Conservation (phyloP, 1,140 invertebrate genomes). For the Zaprionus gabonicus region DNA sequence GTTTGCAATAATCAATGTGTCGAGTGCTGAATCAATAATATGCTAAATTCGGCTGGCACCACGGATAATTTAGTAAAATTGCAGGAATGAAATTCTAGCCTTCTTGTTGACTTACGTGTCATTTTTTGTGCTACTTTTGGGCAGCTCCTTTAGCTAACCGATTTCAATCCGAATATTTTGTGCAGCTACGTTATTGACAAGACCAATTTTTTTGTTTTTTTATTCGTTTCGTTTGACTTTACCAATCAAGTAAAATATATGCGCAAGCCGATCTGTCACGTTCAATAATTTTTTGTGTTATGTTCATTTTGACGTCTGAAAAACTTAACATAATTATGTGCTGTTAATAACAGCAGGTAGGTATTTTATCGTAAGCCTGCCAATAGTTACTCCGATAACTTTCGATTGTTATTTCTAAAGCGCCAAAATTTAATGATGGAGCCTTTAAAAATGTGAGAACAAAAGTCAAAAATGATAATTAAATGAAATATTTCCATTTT, state of each 20-base stretch:
- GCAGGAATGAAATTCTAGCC: not conserved
- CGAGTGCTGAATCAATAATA: not conserved
- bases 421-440: too few relatives aligned
- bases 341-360: slow-evolving; percentile 15
- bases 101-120: slow-evolving; percentile 40
- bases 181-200: slow-evolving; percentile 2
- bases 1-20: not conserved
- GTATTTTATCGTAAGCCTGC: not conserved
- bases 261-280: slow-evolving; percentile 18
- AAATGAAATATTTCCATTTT: too few relatives aligned
- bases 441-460: too few relatives aligned
- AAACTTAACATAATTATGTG: not conserved
- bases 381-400: not conserved
- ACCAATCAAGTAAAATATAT: slow-evolving; percentile 14
- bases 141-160: slow-evolving; percentile 18
- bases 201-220: slow-evolving; percentile 5
- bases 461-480: too few relatives aligned
- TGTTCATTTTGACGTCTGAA: slow-evolving; percentile 2
- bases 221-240: slow-evolving; percentile 5
- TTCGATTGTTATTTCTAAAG: not conserved
- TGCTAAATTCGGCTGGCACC: not conserved
- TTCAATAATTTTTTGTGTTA: slow-evolving; percentile 20
- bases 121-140: slow-evolving; percentile 39
- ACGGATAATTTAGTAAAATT: slow-evolving; percentile 1
- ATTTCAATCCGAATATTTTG: slow-evolving; percentile 29